phyloP scores from a whole-genome alignment of 2,888 invertebrate species.

The Drosophila limbata region DNA sequence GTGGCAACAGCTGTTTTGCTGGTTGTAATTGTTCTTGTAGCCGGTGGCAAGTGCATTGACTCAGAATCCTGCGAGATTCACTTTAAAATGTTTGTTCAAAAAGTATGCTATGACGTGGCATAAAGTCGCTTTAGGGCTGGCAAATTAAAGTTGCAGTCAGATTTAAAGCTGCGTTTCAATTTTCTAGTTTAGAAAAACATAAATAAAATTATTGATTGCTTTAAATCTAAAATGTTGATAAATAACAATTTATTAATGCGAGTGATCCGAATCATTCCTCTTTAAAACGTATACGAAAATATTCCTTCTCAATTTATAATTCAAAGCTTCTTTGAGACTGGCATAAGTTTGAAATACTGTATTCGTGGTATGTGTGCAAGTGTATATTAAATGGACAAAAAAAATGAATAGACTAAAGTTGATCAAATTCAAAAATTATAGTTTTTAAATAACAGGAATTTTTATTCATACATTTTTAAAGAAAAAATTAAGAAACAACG shows the following conservation, averaged over 20 bases:
- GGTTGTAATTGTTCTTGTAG: constrained; percentile 22
- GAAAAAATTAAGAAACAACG: too few relatives aligned
- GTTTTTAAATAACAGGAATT: too few relatives aligned
- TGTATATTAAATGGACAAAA: too few relatives aligned
- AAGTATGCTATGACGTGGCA: constrained; percentile 53
- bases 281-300: background rate
- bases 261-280: background rate
- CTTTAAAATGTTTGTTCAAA: constrained; percentile 20
- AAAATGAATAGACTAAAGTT: too few relatives aligned
- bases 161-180: background rate
- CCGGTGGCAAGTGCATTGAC: constrained; percentile 47
- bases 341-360: too few relatives aligned
- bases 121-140: constrained; percentile 5
- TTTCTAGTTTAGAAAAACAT: background rate
- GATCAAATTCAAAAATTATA: too few relatives aligned
- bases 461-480: too few relatives aligned
- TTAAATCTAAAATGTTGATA: background rate
- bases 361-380: too few relatives aligned
- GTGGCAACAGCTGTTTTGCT: constrained; percentile 50
- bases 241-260: background rate
- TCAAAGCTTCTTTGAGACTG: too few relatives aligned
- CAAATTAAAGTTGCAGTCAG: background rate
- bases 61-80: background rate
- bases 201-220: background rate
- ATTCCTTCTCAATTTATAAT: too few relatives aligned